Percentiles rank a stretch among this genome's conserved stretches.
These are phyloP conservation scores for Esox niger DNA, from an alignment of 2,113 vertebrate species.

Conservation along the genomic window DNA sequence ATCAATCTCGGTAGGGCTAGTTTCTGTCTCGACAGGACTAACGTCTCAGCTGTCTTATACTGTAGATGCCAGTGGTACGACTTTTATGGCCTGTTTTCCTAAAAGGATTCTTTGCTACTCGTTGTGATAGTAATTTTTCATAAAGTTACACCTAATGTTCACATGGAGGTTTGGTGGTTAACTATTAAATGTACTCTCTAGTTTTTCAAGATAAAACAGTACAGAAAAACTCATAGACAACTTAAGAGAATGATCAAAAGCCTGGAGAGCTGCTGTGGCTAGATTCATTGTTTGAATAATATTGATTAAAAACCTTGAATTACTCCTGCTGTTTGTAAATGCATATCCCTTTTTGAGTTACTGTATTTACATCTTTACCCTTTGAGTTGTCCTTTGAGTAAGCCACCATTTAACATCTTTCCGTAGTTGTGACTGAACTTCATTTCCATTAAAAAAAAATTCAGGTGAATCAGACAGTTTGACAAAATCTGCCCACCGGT, in stretches of 20 bases:
- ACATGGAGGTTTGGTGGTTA: too few relatives aligned
- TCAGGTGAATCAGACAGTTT: too few relatives aligned
- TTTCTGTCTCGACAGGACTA: too few relatives aligned
- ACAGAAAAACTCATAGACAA: neutral
- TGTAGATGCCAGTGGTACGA: too few relatives aligned
- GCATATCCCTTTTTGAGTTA: neutral
- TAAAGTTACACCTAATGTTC: neutral
- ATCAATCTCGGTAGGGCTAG: too few relatives aligned
- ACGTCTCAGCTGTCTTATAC: too few relatives aligned
- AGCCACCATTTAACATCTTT: constrained; percentile 21
- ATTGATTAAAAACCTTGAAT: constrained; percentile 6
- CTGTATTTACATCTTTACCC: neutral
- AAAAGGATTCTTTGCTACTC: neutral
- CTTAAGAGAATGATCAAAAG: neutral
- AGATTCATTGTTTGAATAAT: constrained; percentile 13
- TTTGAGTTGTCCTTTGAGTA: constrained; percentile 12
- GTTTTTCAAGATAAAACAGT: constrained; percentile 3
- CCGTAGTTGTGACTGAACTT: constrained; percentile 41
- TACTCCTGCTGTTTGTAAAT: neutral
- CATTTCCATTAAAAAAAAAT: neutral
- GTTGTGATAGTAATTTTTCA: neutral
- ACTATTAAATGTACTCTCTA: too few relatives aligned
- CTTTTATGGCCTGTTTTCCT: neutral
- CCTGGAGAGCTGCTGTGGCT: neutral
- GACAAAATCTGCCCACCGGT: too few relatives aligned